Percentiles rank a stretch among this genome's conserved stretches.
These are phyloP conservation scores for Axea sp. DNA, from an alignment of 2,888 invertebrate species.

Conservation along the genomic window DNA sequence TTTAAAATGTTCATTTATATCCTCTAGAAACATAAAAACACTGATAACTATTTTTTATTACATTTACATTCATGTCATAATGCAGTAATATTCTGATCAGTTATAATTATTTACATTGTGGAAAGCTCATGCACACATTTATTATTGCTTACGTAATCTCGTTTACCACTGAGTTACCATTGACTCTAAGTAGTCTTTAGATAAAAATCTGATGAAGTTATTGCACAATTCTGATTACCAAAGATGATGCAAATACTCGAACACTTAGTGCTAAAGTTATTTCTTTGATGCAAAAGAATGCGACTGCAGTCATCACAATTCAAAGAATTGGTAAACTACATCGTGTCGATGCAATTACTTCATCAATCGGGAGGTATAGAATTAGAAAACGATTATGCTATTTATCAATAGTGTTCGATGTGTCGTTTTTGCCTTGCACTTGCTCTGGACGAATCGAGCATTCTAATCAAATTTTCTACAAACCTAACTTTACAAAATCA, in stretches of 20 bases:
- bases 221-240: constrained; percentile 10
- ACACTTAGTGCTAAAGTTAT: constrained; percentile 4
- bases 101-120: constrained; percentile 51
- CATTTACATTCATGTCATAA: constrained; percentile 46
- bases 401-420: constrained; percentile 43
- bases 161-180: constrained; percentile 15
- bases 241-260: constrained; percentile 8
- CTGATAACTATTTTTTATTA: constrained; percentile 54
- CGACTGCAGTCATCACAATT: constrained; percentile 3
- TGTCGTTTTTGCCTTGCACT: constrained; percentile 3
- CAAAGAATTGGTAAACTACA: not conserved
- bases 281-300: constrained; percentile 13
- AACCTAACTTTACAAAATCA: constrained; percentile 39
- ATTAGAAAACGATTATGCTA: constrained; percentile 42
- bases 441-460: constrained; percentile 13
- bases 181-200: constrained; percentile 10
- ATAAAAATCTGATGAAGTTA: constrained; percentile 21
- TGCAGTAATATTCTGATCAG: constrained; percentile 34
- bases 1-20: constrained; percentile 52
- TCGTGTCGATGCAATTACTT: constrained; percentile 28
- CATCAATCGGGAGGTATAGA: constrained; percentile 18
- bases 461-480: constrained; percentile 31
- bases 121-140: constrained; percentile 35
- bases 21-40: constrained; percentile 59
- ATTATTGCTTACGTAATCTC: constrained; percentile 48